Evolutionary conservation across 2,113 vertebrate genomes (phyloP).

Genomic region (Boleophthalmus pectinirostris): DNA sequence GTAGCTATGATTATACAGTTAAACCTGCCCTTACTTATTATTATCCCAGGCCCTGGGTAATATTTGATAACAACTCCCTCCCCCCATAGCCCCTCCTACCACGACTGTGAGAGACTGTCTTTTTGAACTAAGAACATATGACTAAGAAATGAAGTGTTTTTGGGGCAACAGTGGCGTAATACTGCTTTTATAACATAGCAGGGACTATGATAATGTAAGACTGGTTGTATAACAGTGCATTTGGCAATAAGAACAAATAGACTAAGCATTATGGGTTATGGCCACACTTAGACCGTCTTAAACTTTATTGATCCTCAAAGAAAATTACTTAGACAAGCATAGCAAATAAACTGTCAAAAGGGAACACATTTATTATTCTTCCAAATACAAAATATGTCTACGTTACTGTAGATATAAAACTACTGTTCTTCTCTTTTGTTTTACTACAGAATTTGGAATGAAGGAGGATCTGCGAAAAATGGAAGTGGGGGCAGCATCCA

Average conservation of each 20-base stretch:
- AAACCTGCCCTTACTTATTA: neutral
- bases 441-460: slow-evolving; percentile 89
- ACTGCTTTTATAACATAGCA: neutral
- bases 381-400: neutral
- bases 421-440: neutral
- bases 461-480: slow-evolving; percentile 89
- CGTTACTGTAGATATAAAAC: neutral
- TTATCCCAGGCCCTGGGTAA: neutral
- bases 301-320: neutral
- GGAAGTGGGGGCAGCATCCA: slow-evolving; percentile 89
- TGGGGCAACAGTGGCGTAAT: neutral
- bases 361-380: neutral
- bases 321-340: neutral
- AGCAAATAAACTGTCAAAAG: neutral
- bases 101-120: neutral
- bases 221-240: neutral
- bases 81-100: neutral
- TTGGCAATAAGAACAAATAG: neutral
- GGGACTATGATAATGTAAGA: neutral
- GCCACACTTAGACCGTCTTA: neutral
- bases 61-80: neutral
- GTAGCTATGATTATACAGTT: slow-evolving; percentile 1
- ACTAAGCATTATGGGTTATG: neutral
- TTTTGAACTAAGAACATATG: neutral
- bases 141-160: neutral